Percentiles rank a stretch among this genome's conserved stretches.
Evolutionary conservation across 2,888 invertebrate species (phyloP).

Genomic region (Alcis repandata): DNA sequence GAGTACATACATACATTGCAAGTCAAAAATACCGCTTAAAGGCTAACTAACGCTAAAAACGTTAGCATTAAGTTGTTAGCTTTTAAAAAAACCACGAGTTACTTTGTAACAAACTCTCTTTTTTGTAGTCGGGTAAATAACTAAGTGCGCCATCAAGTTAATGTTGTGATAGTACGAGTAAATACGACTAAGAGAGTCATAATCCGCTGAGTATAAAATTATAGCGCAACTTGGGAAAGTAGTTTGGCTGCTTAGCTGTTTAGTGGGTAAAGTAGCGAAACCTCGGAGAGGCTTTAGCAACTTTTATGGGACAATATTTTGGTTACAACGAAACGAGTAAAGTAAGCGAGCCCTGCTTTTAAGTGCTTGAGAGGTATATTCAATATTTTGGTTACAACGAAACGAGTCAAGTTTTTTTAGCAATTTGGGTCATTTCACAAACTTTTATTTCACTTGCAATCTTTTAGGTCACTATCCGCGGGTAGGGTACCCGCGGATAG

Average conservation of each 20-base stretch:
- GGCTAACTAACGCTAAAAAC: too few species aligned
- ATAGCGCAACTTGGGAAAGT: slow-evolving; percentile 22
- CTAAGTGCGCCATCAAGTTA: slow-evolving; percentile 1
- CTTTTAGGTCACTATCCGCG: too few species aligned
- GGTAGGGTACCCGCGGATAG: too few species aligned
- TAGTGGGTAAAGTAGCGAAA: slow-evolving; percentile 28
- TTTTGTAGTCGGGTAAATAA: neutral
- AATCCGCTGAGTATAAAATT: slow-evolving; percentile 26
- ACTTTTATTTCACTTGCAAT: too few species aligned
- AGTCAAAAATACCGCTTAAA: too few species aligned
- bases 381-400: slow-evolving; percentile 17
- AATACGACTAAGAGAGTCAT: slow-evolving; percentile 18
- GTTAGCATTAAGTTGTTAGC: too few species aligned
- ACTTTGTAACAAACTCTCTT: neutral
- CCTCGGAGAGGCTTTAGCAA: slow-evolving; percentile 21
- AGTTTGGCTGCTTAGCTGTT: slow-evolving; percentile 32
- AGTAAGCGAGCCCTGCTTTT: neutral
- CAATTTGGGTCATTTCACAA: too few species aligned
- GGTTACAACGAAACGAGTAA: neutral
- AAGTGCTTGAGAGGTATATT: neutral
- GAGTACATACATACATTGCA: too few species aligned
- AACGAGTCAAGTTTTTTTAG: neutral
- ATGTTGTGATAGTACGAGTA: neutral
- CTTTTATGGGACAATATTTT: slow-evolving; percentile 33
- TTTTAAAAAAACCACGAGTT: neutral